Evolutionary conservation across 2,797 vertebrate species (phyloP).

Genomic region (Vireo griseus): DNA sequence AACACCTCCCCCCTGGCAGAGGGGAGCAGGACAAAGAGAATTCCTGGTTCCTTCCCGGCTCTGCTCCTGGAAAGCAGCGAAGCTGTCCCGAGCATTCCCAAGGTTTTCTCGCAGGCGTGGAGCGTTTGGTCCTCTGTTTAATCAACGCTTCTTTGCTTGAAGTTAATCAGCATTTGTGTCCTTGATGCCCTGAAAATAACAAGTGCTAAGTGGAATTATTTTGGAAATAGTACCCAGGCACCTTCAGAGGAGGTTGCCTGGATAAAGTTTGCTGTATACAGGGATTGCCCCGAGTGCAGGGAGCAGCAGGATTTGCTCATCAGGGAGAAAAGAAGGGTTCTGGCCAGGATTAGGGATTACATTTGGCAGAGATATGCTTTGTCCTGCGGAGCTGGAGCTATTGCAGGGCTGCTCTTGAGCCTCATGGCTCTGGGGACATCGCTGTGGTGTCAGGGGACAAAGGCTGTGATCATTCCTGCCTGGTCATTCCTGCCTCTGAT

Average conservation of each 20-base stretch:
- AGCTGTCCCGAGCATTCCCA: neutral
- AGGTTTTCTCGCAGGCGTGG: neutral
- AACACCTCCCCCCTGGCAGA: too few relatives aligned
- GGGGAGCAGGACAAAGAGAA: accelerated
- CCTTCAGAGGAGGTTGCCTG: neutral
- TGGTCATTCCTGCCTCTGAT: neutral
- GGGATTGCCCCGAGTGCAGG: neutral
- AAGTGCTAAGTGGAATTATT: neutral
- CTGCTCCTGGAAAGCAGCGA: neutral
- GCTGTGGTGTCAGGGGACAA: accelerated
- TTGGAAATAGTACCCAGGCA: neutral
- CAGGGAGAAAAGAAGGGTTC: neutral
- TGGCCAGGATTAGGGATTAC: neutral
- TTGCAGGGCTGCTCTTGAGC: neutral
- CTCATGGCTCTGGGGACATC: accelerated
- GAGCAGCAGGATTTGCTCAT: neutral
- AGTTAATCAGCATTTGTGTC: accelerated
- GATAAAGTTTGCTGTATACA: neutral
- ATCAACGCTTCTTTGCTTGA: neutral
- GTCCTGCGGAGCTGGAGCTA: neutral
- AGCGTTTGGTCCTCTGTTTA: neutral
- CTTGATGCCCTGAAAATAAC: neutral
- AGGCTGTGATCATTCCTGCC: neutral
- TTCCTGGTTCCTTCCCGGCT: neutral
- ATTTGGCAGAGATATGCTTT: neutral